Conservation (phyloP, 2,113 vertebrate genomes). For the Barnardius zonarius region DNA sequence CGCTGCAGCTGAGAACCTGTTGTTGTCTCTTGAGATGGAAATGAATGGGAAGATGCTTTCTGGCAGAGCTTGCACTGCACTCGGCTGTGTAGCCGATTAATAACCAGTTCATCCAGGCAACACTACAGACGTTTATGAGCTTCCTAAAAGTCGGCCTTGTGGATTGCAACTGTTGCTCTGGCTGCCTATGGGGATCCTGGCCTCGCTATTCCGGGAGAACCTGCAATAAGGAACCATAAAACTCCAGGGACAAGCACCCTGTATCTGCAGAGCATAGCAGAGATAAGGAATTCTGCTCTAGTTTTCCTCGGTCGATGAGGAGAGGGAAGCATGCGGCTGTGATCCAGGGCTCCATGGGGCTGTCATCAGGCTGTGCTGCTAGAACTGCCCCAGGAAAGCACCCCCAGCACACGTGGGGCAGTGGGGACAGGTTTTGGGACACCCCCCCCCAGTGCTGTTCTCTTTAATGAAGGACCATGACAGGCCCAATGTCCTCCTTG, state of each 20-base stretch:
- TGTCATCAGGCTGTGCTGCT: neutral
- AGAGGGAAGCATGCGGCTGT: neutral
- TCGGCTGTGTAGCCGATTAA: neutral
- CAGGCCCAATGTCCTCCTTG: neutral
- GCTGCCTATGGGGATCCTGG: neutral
- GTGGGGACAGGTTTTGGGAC: neutral
- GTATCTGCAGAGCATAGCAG: neutral
- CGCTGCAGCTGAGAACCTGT: neutral
- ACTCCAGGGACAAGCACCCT: neutral
- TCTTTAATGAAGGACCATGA: rapidly evolving
- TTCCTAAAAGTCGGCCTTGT: neutral
- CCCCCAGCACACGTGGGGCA: neutral
- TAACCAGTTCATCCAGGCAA: neutral
- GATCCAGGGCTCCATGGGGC: neutral
- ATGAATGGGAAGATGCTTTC: neutral
- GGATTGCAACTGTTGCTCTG: neutral
- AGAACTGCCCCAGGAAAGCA: neutral
- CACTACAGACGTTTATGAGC: neutral
- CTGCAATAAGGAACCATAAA: neutral
- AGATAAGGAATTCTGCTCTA: neutral
- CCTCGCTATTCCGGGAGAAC: neutral
- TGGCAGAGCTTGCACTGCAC: neutral
- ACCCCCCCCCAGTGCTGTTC: neutral
- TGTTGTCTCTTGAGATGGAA: neutral
- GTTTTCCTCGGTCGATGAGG: neutral